A percentile compares a stretch with the other conserved stretches of the same genome.
Conservation (phyloP, 2,113 vertebrate species). For the Anoura caudifer region DNA sequence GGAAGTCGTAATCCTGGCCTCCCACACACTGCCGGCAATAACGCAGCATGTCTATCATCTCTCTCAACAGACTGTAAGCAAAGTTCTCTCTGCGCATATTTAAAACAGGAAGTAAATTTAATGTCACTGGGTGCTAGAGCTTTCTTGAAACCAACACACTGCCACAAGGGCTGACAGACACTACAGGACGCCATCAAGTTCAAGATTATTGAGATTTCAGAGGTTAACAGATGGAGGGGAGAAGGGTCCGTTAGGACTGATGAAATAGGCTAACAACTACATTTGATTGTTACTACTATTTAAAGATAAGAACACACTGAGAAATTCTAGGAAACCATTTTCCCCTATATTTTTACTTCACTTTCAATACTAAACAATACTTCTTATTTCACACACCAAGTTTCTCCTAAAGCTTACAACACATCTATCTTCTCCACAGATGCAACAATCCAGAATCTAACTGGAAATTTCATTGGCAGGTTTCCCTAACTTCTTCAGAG, state of each 20-base stretch:
- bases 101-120: not conserved
- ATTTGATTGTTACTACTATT: not conserved
- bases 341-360: not conserved
- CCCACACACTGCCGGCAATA: not conserved
- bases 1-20: not conserved
- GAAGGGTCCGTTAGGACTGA: not conserved
- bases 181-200: not conserved
- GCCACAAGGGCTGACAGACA: not conserved
- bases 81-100: not conserved
- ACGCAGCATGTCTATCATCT: not conserved
- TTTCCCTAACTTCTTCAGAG: not conserved
- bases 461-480: not conserved
- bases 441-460: not conserved
- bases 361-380: not conserved
- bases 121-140: not conserved
- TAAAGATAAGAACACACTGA: not conserved
- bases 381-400: not conserved
- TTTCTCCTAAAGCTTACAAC: not conserved
- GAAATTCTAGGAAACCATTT: not conserved
- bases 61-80: not conserved
- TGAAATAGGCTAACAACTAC: not conserved
- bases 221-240: not conserved
- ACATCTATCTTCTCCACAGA: not conserved
- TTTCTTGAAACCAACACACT: not conserved
- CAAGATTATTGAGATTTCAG: not conserved